phyloP scores from a whole-genome alignment of 2,113 vertebrate species.

The Heteronetta atricapilla region DNA sequence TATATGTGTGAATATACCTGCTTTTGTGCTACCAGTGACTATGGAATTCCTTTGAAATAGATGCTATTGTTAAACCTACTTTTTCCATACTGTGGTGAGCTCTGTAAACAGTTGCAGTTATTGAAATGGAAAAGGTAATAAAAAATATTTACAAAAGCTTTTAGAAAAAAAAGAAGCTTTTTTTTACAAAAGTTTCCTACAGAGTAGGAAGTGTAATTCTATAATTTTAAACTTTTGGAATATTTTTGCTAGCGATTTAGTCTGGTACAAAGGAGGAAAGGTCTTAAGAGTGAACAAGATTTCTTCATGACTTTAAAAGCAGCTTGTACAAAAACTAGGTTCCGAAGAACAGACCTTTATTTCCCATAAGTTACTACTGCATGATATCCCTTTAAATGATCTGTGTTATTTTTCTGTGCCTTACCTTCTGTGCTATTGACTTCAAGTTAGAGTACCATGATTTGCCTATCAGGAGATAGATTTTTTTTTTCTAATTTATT shows the following conservation, averaged over 20 bases:
- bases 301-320: neutral
- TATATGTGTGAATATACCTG: neutral
- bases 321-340: neutral
- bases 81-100: neutral
- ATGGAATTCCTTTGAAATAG: neutral
- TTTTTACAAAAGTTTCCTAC: neutral
- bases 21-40: neutral
- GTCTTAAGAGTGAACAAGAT: neutral
- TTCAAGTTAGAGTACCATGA: neutral
- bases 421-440: neutral
- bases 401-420: neutral
- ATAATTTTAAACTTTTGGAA: neutral
- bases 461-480: neutral
- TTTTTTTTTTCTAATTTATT: neutral
- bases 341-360: neutral
- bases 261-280: neutral
- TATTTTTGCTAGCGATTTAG: neutral
- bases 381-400: neutral
- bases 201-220: neutral
- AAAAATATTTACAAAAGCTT: neutral
- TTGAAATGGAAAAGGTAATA: neutral
- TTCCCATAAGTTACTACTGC: neutral
- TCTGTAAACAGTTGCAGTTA: neutral
- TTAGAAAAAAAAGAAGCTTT: too few relatives aligned
- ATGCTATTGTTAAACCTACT: neutral